phyloP scores from a whole-genome alignment of 2,888 invertebrate species.

The Nomada goodeniana region DNA sequence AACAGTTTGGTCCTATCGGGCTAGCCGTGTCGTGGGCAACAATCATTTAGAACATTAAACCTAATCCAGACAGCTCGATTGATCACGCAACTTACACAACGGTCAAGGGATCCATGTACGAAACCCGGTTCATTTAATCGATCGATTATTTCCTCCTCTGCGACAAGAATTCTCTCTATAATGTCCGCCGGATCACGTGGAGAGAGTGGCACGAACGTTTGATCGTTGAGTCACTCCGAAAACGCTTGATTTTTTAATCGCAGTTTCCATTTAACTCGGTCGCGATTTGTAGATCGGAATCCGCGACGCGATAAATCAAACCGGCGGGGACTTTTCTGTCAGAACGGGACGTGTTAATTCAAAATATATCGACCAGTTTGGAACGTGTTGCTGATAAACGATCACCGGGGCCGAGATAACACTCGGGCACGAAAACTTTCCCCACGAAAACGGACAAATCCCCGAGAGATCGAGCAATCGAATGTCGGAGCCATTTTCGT shows the following conservation, averaged over 20 bases:
- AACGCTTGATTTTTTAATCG: constrained; percentile 26
- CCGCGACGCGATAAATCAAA: constrained; percentile 51
- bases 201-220: constrained; percentile 28
- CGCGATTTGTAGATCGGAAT: constrained; percentile 4
- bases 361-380: constrained; percentile 52
- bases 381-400: constrained; percentile 33
- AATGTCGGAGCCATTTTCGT: neutral
- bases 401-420: constrained; percentile 37
- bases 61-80: constrained; percentile 32
- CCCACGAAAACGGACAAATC: constrained; percentile 12
- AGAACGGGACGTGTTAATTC: constrained; percentile 55
- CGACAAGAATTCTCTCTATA: constrained; percentile 5
- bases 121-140: constrained; percentile 23
- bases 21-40: neutral
- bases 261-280: constrained; percentile 10
- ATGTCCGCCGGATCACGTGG: constrained; percentile 9
- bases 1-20: neutral
- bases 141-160: constrained; percentile 11
- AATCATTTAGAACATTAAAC: constrained; percentile 17
- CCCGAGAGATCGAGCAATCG: neutral
- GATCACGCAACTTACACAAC: constrained; percentile 19
- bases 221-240: constrained; percentile 42
- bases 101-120: neutral
- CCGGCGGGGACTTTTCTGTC: constrained; percentile 37
- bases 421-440: constrained; percentile 10